A percentile compares a stretch with the other conserved stretches of the same genome.
Evolutionary conservation across 2,113 vertebrate genomes (phyloP).

Genomic region (Cebidichthys violaceus): DNA sequence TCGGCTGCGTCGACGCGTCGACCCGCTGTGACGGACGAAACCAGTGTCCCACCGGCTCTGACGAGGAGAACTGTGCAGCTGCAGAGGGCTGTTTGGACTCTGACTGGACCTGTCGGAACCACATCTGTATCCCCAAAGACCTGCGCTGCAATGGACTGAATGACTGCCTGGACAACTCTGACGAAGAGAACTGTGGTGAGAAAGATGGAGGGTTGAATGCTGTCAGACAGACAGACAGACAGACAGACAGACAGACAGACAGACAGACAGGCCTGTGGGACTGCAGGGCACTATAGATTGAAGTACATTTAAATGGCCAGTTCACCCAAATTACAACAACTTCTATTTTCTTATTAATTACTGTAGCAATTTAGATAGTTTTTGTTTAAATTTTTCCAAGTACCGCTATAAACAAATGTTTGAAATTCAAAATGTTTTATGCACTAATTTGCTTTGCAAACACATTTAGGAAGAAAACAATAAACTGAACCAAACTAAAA

Average conservation of each 20-base stretch:
- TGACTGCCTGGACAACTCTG: constrained; percentile 83
- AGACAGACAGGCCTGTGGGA: no score
- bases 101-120: constrained; percentile 91
- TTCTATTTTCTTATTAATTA: not conserved
- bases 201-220: not conserved
- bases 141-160: constrained; percentile 75
- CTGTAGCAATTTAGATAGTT: not conserved
- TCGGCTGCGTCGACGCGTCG: constrained; percentile 80
- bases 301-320: not conserved
- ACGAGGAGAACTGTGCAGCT: constrained; percentile 82
- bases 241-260: no score
- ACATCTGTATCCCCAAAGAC: constrained; percentile 74
- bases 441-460: not conserved
- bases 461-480: not conserved
- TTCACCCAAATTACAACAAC: not conserved
- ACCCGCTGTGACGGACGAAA: constrained; percentile 83
- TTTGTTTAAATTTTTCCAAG: not conserved
- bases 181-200: constrained; percentile 84
- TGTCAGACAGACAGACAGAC: no score
- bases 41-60: constrained; percentile 86
- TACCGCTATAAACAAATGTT: not conserved
- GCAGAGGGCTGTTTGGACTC: constrained; percentile 78
- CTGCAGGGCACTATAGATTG: not conserved
- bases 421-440: not conserved
- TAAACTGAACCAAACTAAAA: not conserved